Evolutionary conservation across 2,797 vertebrate genomes (phyloP).

Genomic region (Cyclopterus lumpus): DNA sequence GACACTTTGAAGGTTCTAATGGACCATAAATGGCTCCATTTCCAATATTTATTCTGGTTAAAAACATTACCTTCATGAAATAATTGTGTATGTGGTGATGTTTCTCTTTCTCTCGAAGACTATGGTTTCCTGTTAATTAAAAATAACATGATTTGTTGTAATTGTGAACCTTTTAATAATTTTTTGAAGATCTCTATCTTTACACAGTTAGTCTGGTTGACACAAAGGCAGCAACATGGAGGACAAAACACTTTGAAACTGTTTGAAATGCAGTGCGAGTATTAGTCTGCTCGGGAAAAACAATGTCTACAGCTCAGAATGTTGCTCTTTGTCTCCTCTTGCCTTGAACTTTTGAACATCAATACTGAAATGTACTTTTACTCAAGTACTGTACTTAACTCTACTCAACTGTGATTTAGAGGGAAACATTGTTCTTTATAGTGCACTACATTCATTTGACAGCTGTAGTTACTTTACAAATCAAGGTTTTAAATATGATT

Average conservation of each 20-base stretch:
- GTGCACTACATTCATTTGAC: neutral
- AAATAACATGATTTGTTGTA: neutral
- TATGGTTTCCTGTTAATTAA: neutral
- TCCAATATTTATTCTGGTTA: neutral
- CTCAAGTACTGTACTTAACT: neutral
- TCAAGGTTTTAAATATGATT: too few relatives aligned
- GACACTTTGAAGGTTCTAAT: constrained; percentile 13
- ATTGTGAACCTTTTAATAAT: neutral
- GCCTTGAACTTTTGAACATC: neutral
- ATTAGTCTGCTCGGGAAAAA: neutral
- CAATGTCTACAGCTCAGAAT: neutral
- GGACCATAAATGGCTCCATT: constrained; percentile 1
- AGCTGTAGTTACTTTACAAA: too few relatives aligned
- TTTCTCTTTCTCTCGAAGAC: neutral
- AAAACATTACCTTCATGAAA: neutral
- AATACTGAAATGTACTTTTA: neutral
- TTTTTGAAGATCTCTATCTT: neutral
- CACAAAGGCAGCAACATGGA: neutral
- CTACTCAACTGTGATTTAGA: neutral
- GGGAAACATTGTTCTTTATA: neutral
- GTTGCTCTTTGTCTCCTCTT: neutral
- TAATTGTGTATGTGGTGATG: neutral
- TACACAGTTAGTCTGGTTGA: neutral
- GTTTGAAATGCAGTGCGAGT: neutral
- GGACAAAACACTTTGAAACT: neutral